Evolutionary conservation across 1,140 invertebrate species (phyloP), one percentile per base, ranked within the genome.

Genomic region (Platorchestia sp.): DNA sequence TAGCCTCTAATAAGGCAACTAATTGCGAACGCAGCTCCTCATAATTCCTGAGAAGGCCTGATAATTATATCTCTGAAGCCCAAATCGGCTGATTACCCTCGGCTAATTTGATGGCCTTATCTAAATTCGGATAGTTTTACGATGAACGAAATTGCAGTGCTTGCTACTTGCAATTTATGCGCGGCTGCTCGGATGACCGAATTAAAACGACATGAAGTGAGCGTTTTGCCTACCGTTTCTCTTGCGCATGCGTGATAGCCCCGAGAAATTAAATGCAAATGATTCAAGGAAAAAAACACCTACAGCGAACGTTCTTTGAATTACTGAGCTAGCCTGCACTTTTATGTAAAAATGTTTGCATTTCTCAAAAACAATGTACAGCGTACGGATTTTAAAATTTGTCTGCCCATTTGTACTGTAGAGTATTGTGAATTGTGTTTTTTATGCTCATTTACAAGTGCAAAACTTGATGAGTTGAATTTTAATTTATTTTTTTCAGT

Each of bases 91-190:
- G 59, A 75, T 75, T 75, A 75, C 14, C 59, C 59, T 75, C 59
- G 59, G 59, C 59, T 75, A 75, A 75, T 75, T 75, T 75, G 59
- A 75, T 75, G 59, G 59, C 59, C 59, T 75, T 75, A 75, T 75
- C 59, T 75, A 75, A 75, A 75, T 75, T 75, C 59, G 59, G 59
- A 75, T 75, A 75, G 59, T 75, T 75, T 75, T 75, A 75, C 36
- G 59, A 75, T 22, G 59, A 75, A 75, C 27, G 1, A 75, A 75
- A 75, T 75, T 75, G 27, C 59, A 75, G 59, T 75, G 59, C 59
- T 22, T 75, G 59, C 36, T 10, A 10, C 59, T 75, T 75, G 59
- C 27, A 75, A 75, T 75, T 75, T 75, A 75, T 75, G 59, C 59
- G 10, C 6, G 47, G 47, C 47, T 10, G 47, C 47, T 51, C 47